A percentile compares a stretch with the other conserved stretches of the same genome.
Conservation (phyloP, 2,113 vertebrate genomes). For the Pristiophorus japonicus region DNA sequence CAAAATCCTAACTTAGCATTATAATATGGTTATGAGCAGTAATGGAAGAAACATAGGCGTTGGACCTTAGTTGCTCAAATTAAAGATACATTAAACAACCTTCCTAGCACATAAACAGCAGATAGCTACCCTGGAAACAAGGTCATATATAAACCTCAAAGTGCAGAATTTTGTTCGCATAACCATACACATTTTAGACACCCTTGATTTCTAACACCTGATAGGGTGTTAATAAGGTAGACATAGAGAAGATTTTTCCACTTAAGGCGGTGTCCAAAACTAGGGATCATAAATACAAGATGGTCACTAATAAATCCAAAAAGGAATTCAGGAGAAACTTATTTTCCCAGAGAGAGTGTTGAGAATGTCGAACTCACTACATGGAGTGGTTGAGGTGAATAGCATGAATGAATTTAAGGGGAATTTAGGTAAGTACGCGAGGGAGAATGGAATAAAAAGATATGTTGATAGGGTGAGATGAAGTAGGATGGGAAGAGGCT, state of each 20-base stretch:
- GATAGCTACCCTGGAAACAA: too few relatives aligned
- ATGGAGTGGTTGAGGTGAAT: background rate
- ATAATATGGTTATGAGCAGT: too few relatives aligned
- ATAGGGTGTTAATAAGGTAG: background rate
- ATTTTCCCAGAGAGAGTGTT: background rate
- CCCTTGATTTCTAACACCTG: too few relatives aligned
- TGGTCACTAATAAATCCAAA: background rate
- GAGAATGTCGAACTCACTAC: too few relatives aligned
- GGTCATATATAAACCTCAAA: too few relatives aligned
- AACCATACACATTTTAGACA: too few relatives aligned
- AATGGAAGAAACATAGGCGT: too few relatives aligned
- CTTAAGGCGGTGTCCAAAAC: background rate
- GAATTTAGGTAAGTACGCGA: background rate
- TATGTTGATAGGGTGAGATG: background rate
- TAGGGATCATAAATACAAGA: background rate
- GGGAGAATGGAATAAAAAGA: background rate
- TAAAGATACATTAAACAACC: too few relatives aligned
- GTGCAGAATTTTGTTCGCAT: too few relatives aligned
- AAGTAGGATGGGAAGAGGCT: background rate
- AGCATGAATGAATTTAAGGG: background rate
- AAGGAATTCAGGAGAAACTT: background rate
- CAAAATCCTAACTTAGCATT: too few relatives aligned
- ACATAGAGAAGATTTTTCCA: background rate
- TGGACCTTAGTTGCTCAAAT: too few relatives aligned
- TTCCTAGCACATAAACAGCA: too few relatives aligned